Base-by-base conservation (phyloP, 30 jellyfish, hydroid and myxozoan genomes). In the Phacellophora camtschatica region DNA sequence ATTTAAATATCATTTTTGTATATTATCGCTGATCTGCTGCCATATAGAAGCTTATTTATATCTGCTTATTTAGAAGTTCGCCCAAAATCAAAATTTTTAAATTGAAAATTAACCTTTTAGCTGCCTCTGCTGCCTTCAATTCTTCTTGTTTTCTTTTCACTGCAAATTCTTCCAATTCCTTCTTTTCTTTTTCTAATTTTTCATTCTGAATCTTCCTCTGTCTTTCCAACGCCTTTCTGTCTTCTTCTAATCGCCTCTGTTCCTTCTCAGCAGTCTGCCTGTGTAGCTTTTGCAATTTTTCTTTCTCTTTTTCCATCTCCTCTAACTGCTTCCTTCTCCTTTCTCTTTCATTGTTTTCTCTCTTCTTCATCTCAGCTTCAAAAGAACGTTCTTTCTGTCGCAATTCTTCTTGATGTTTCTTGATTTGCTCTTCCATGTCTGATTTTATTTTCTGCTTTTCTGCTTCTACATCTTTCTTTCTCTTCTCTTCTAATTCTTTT, bases 51-150 rank as follows among this genome's bases (percentile, higher is more conserved):
- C n/a, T n/a, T n/a, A n/a, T n/a, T n/a, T n/a, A n/a, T n/a, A n/a
- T 41, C 55, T 41, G 55, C 9, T 41, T 16, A 16, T 41, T 41
- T 16, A 9, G 9, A 8, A 8, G 55, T 8, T 8, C 13, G 16
- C 13, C 55, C 9, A 8, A 16, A 9, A 8, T 16, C 13, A 8
- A 9, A 41, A 41, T 8, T 41, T 41, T 16, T 8, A 41, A 41
- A 16, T 12, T 30, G 23, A 3, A 12, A 25, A 43, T 2, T 1
- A 13, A n/a, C 66, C 74, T 45, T 37, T 37, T 35, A 22, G 22
- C 84, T 42, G 36, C 71, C 59, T 84, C 85, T 43, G 65, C 63
- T 3, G 79, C 82, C 72, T 66, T 33, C 18, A 66, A 72, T 56
- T 65, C 85, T 43, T 66, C 85, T 66, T 66, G 57, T 15, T 16